phyloP scores from a whole-genome alignment of 2,797 vertebrate species.

The Setipinna tenuifilis region DNA sequence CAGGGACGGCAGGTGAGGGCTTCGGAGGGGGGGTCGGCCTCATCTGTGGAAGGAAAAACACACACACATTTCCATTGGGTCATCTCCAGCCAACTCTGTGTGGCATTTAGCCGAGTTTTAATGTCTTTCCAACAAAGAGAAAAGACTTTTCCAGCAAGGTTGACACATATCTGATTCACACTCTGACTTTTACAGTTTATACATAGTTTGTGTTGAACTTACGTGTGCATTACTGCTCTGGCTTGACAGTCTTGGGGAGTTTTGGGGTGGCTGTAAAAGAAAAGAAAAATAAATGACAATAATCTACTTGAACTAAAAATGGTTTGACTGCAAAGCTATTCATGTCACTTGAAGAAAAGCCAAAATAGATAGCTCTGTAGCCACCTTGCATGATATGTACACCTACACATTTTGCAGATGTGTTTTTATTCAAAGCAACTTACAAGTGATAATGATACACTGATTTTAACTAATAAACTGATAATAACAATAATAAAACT shows the following conservation, averaged over 20 bases:
- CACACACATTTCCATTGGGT: not conserved
- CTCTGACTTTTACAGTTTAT: not conserved
- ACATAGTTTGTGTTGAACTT: not conserved
- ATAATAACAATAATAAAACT: no score
- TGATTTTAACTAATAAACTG: no score
- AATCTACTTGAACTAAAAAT: not conserved
- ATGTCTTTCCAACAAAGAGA: not conserved
- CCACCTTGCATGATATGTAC: no score
- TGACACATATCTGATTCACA: not conserved
- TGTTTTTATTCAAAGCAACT: no score
- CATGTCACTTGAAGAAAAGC: no score
- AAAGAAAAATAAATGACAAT: not conserved
- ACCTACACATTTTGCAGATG: no score
- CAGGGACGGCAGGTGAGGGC: not conserved
- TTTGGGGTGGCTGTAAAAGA: not conserved
- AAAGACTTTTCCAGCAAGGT: not conserved
- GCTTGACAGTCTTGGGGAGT: not conserved
- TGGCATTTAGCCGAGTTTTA: not conserved
- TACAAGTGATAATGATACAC: no score
- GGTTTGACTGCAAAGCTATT: not conserved
- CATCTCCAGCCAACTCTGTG: not conserved
- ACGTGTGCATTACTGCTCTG: not conserved
- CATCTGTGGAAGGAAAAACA: slow-evolving; percentile 12
- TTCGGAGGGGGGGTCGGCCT: slow-evolving; percentile 26
- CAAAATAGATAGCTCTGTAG: not conserved